Evolutionary conservation across 2,797 vertebrate genomes (phyloP).

Genomic region (Enoplosus armatus): DNA sequence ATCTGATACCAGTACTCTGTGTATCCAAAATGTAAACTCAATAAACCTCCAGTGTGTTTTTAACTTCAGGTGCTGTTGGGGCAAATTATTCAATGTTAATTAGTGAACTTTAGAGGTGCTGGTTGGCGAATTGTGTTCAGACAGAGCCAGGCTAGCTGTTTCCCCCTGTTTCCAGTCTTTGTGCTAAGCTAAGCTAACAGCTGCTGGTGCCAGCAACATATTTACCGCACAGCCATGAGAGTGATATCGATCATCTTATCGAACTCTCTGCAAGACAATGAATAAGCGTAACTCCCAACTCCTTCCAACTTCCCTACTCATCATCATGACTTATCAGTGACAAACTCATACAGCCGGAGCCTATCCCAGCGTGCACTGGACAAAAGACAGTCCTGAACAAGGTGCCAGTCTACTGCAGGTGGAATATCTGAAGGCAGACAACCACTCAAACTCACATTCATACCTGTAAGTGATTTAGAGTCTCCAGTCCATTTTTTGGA

Average conservation of each 20-base stretch:
- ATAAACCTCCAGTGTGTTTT: too few relatives aligned
- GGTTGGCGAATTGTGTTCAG: too few relatives aligned
- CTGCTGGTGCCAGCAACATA: background rate
- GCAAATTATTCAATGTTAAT: too few relatives aligned
- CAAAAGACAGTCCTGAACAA: background rate
- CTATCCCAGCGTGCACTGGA: background rate
- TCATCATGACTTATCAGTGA: background rate
- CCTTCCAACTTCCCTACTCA: too few relatives aligned
- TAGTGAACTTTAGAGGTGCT: too few relatives aligned
- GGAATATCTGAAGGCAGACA: background rate
- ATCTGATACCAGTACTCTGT: background rate
- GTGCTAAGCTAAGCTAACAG: background rate
- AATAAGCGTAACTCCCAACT: too few relatives aligned
- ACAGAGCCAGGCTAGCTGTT: too few relatives aligned
- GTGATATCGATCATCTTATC: background rate
- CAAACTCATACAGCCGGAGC: background rate
- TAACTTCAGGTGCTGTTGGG: background rate
- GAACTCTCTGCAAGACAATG: background rate
- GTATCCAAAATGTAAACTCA: too few relatives aligned
- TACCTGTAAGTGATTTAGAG: constrained; percentile 10
- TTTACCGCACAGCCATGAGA: background rate
- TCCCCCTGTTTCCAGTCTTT: too few relatives aligned
- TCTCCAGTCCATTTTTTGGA: constrained; percentile 4
- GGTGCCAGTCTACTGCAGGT: background rate
- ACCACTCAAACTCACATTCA: constrained; percentile 5